phyloP scores from a whole-genome alignment of 2,888 invertebrate species.

The Mechanitis messenoides region DNA sequence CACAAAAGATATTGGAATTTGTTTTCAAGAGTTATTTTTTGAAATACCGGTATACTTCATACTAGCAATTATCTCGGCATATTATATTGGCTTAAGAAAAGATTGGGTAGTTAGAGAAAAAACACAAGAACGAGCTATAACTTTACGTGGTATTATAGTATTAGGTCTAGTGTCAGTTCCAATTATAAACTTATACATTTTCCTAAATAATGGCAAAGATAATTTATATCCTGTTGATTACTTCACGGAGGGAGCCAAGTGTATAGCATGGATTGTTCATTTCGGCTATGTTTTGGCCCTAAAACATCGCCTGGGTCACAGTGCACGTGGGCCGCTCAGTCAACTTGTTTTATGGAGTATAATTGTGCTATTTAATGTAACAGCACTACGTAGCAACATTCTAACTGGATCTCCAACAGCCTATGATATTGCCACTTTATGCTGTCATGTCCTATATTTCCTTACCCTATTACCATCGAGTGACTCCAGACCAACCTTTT shows the following conservation, averaged over 20 bases:
- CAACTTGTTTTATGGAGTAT: constrained; percentile 83
- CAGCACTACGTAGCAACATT: constrained; percentile 82
- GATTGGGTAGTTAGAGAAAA: constrained; percentile 79
- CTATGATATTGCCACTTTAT: constrained; percentile 78
- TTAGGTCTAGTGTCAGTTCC: constrained; percentile 81
- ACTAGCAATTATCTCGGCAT: constrained; percentile 87
- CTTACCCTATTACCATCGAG: constrained; percentile 82
- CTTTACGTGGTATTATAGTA: constrained; percentile 79
- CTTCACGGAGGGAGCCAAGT: constrained; percentile 81
- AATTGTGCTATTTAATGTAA: constrained; percentile 79
- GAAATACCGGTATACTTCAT: constrained; percentile 84
- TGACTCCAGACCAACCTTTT: constrained; percentile 66
- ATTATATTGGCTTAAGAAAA: constrained; percentile 83
- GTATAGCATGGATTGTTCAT: constrained; percentile 89
- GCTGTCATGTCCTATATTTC: constrained; percentile 82
- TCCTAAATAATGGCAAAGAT: constrained; percentile 68
- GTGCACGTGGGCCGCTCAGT: constrained; percentile 84
- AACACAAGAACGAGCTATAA: constrained; percentile 79
- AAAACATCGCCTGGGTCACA: constrained; percentile 78
- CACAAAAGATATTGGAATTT: constrained; percentile 86
- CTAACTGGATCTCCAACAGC: constrained; percentile 68
- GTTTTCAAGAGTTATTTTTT: constrained; percentile 89
- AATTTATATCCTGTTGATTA: constrained; percentile 81
- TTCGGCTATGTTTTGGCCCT: constrained; percentile 83
- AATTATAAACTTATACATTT: constrained; percentile 80